Base-by-base conservation (phyloP, 2,797 vertebrate species). In the Tolypeutes matacus region DNA sequence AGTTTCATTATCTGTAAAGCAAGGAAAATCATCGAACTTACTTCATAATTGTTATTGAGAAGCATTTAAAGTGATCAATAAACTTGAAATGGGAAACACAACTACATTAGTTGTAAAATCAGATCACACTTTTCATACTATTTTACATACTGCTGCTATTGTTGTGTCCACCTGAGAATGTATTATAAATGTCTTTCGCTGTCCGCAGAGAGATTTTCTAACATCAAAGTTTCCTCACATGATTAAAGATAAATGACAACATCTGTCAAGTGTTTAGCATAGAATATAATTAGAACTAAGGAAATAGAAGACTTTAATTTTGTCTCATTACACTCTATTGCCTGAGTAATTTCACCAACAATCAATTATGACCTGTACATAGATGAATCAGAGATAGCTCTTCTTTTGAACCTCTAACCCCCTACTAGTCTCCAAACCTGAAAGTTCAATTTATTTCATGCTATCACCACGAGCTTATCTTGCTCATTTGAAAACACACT, bases 381-480 rank as follows among this genome's bases (percentile, higher is more conserved):
- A 64, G 8, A 70, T 42, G 75, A 83, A 65, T 46, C 51, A 36
- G 39, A 1, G 42, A 62, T 11, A n/a, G n/a, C 39, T 23, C 25
- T 29, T 90, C 36, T 84, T 87, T 39, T 75, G 25, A 80, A 80
- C 4, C 29, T 84, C 49, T 53, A 80, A 78, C 18, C 65, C 60
- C 56, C 18, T 88, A 73, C 29, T 51, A 62, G 84, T 91, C 17
- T 78, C 21, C 58, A 91, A 60, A 86, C 62, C n/a, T 75, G 14
- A 85, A 86, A 14, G n/a, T 31, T 58, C 76, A 86, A 58, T 84
- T 83, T 91, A 78, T 62, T 72, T 36, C 77, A 85, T 20, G n/a
- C 69, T 85, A 69, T n/a, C 58, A 70, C 25, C 51, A 75, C 7
- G 3, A 81, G n/a, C 51, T 91, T 65, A 88, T 15, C 70, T 91